Evolutionary conservation across 2,888 invertebrate species (phyloP).

Genomic region (Platypus cylindrus): DNA sequence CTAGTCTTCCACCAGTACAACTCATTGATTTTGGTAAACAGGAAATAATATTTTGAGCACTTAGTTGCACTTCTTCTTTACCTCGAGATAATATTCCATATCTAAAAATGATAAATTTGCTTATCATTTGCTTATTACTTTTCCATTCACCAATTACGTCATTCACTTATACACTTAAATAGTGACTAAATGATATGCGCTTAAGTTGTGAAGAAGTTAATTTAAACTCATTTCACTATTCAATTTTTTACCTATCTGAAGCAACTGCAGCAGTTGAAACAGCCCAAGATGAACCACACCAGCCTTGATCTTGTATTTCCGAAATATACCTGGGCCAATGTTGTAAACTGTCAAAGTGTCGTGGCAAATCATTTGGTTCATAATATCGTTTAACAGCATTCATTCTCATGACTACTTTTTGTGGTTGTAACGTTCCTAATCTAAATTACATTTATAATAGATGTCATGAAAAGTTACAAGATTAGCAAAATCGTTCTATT

Average conservation of each 20-base stretch:
- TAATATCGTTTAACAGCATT: constrained; percentile 45
- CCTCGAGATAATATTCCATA: constrained; percentile 79
- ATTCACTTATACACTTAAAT: too few relatives aligned
- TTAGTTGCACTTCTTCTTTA: constrained; percentile 54
- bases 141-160: too few relatives aligned
- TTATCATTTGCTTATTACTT: too few relatives aligned
- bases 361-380: constrained; percentile 48
- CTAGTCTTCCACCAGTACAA: constrained; percentile 80
- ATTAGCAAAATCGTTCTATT: too few relatives aligned
- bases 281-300: constrained; percentile 88
- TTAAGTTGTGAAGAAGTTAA: too few relatives aligned
- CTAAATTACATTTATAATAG: constrained; percentile 18
- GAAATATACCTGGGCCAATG: constrained; percentile 66
- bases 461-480: constrained; percentile 1
- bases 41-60: constrained; percentile 76
- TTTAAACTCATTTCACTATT: too few relatives aligned
- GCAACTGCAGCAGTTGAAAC: constrained; percentile 72
- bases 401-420: constrained; percentile 42
- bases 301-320: constrained; percentile 56
- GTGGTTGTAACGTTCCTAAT: constrained; percentile 42
- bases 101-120: too few relatives aligned
- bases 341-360: constrained; percentile 60
- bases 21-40: constrained; percentile 67
- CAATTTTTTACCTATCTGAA: constrained; percentile 58
- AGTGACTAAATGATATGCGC: too few relatives aligned